Percentiles rank a stretch among this genome's conserved stretches.
Conservation (phyloP, 2,113 vertebrate genomes). For the Scolopax mira region DNA sequence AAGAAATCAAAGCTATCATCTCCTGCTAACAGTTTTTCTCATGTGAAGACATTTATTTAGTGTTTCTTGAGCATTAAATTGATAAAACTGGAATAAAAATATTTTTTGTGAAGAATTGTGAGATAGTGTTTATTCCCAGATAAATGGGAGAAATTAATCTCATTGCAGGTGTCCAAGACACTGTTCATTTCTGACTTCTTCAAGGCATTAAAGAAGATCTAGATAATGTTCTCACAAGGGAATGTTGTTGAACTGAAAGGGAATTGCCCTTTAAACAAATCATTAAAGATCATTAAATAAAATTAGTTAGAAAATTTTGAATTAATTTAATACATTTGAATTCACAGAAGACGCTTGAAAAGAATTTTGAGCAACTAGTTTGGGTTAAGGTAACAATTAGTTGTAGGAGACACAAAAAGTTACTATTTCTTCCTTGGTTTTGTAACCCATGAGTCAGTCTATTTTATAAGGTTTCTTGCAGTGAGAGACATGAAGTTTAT, state of each 20-base stretch:
- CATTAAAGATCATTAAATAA: accelerated
- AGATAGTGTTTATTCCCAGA: background rate
- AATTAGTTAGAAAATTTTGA: background rate
- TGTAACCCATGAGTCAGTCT: background rate
- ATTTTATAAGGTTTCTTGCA: background rate
- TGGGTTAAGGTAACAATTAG: background rate
- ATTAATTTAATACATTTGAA: background rate
- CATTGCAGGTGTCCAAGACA: background rate
- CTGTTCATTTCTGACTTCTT: background rate
- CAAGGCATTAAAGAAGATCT: background rate
- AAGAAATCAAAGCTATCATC: background rate
- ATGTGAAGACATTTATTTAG: background rate
- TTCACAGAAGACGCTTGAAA: background rate
- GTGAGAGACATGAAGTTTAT: background rate
- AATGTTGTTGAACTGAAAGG: background rate
- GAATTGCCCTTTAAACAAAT: background rate
- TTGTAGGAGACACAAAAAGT: background rate
- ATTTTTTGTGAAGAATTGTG: background rate
- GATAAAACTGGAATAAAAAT: background rate
- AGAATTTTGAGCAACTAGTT: background rate
- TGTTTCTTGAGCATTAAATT: background rate
- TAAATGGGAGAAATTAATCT: background rate
- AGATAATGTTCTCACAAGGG: background rate
- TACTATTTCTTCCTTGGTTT: background rate
- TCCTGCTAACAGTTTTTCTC: background rate